A percentile compares a stretch with the other conserved stretches of the same genome.
Evolutionary conservation across 2,888 invertebrate species (phyloP).

Genomic region (Brachypalpus laphriformis): DNA sequence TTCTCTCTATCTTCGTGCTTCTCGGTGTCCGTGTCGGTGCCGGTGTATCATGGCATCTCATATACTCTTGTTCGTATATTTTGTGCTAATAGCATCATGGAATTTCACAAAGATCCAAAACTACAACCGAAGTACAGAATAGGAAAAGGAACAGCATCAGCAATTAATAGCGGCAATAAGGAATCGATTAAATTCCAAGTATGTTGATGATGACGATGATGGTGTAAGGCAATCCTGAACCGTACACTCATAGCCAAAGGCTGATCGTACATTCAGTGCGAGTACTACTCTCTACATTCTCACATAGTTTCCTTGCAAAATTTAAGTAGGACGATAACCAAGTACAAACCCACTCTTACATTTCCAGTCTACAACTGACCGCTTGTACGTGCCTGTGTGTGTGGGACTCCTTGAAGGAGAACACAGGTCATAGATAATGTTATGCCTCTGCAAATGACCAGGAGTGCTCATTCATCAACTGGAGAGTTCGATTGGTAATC

Average conservation of each 20-base stretch:
- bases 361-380: background rate
- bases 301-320: conserved; percentile 33
- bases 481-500: conserved; percentile 71
- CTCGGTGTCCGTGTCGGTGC: conserved; percentile 25
- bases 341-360: conserved; percentile 50
- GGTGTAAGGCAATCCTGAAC: conserved; percentile 59
- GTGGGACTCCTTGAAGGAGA: conserved; percentile 43
- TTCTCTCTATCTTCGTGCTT: conserved; percentile 54
- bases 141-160: conserved; percentile 52
- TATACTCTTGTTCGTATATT: background rate
- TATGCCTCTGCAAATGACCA: conserved; percentile 73
- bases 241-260: conserved; percentile 37
- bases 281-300: conserved; percentile 13
- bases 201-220: conserved; percentile 59
- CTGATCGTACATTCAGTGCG: background rate
- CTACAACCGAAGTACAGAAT: conserved; percentile 12
- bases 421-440: conserved; percentile 65
- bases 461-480: conserved; percentile 71
- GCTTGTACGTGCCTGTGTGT: background rate
- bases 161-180: conserved; percentile 72
- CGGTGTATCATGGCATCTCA: conserved; percentile 10
- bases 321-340: conserved; percentile 58
- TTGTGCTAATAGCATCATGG: conserved; percentile 54
- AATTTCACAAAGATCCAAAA: conserved; percentile 51
- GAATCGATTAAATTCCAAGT: conserved; percentile 71